Evolutionary conservation across 2,888 invertebrate species (phyloP).

Genomic region (Drosophila greeni): DNA sequence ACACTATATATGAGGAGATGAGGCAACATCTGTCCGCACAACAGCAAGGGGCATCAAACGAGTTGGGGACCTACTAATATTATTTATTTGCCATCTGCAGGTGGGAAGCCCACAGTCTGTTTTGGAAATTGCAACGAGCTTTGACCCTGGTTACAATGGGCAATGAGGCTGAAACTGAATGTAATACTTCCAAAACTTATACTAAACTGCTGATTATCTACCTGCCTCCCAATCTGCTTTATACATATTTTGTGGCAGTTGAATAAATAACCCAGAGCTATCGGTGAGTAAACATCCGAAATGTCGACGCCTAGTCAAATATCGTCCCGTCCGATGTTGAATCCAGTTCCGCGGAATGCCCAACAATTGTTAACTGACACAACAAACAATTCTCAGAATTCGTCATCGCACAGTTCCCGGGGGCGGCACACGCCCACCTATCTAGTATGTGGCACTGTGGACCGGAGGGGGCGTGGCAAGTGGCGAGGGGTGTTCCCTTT

Average conservation of each 20-base stretch:
- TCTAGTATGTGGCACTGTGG: not conserved
- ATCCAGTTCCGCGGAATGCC: conserved; percentile 43
- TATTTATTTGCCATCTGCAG: conserved; percentile 36
- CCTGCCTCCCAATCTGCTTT: not conserved
- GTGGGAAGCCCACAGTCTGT: conserved; percentile 35
- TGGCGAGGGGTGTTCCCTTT: conserved; percentile 36
- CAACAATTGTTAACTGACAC: conserved; percentile 47
- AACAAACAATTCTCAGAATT: conserved; percentile 52
- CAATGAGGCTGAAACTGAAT: conserved; percentile 13
- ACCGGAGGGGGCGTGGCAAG: not conserved
- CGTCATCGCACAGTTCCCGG: conserved; percentile 48
- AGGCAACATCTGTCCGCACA: conserved; percentile 54
- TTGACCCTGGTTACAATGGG: conserved; percentile 10
- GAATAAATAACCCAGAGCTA: conserved; percentile 11
- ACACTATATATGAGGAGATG: conserved; percentile 23
- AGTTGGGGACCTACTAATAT: conserved; percentile 43
- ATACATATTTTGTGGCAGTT: not conserved
- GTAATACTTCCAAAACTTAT: not conserved
- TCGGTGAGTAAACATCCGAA: conserved; percentile 28
- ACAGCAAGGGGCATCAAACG: conserved; percentile 27
- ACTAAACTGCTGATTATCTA: not conserved
- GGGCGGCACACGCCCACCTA: conserved; percentile 31
- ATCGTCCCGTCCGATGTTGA: conserved; percentile 7
- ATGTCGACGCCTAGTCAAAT: conserved; percentile 37
- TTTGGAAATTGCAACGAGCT: conserved; percentile 1